Evolutionary conservation across 2,888 invertebrate species (phyloP).

Genomic region (Octonoba sinensis): DNA sequence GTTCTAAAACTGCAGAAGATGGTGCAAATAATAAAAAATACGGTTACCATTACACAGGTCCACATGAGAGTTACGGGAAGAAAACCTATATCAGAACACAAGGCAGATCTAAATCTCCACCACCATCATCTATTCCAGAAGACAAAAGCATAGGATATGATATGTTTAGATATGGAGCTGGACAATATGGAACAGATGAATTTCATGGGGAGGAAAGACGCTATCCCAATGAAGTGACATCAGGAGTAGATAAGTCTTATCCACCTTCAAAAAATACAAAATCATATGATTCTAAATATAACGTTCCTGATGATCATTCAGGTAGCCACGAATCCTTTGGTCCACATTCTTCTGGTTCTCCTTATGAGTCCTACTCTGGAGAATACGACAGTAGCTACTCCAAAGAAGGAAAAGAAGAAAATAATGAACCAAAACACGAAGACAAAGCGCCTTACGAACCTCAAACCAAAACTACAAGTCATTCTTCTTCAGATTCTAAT

Average conservation of each 20-base stretch:
- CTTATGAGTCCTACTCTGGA: background rate
- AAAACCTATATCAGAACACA: constrained; percentile 40
- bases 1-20: background rate
- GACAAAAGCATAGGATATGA: constrained; percentile 10
- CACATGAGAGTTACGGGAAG: constrained; percentile 40
- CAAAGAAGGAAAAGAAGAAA: background rate
- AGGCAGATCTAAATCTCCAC: background rate
- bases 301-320: background rate
- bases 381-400: background rate
- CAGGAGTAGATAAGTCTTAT: background rate
- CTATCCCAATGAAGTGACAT: constrained; percentile 54
- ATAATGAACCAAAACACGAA: constrained; percentile 6
- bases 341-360: background rate
- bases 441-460: constrained; percentile 2
- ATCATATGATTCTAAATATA: background rate
- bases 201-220: constrained; percentile 7
- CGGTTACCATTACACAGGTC: constrained; percentile 51
- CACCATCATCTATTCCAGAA: background rate
- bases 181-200: constrained; percentile 47
- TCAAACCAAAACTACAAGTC: background rate
- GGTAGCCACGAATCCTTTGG: background rate
- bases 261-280: constrained; percentile 5
- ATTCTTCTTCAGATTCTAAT: too few species aligned
- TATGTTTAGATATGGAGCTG: constrained; percentile 46
- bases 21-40: background rate